These are phyloP conservation scores for Tetranychus truncatus DNA, from an alignment of 2,888 invertebrate genomes.

Conservation along the genomic window DNA sequence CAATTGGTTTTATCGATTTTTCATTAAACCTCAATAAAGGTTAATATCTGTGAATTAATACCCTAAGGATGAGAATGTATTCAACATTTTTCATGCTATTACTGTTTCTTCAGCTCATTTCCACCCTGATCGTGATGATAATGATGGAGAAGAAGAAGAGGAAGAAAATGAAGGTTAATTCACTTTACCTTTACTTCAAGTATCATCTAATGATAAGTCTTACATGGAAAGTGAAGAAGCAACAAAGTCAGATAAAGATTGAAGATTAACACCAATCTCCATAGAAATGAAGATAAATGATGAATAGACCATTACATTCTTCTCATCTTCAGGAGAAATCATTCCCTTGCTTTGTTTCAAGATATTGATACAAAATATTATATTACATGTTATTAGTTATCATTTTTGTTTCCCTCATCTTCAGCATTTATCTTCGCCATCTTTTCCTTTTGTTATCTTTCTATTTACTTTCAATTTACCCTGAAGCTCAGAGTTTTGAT, in stretches of 20 bases:
- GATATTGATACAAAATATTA: no score
- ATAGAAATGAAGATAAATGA: not conserved
- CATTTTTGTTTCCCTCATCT: no score
- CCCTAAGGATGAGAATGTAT: not conserved
- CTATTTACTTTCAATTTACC: no score
- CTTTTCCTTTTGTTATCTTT: no score
- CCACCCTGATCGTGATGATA: not conserved
- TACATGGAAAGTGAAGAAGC: not conserved
- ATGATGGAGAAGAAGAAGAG: not conserved
- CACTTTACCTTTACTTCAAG: not conserved
- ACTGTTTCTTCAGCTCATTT: not conserved
- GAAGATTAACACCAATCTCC: not conserved
- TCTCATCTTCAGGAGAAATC: no score
- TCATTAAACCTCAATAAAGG: slow-evolving; percentile 1
- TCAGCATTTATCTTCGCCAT: no score
- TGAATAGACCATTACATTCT: not conserved
- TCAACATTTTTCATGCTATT: not conserved
- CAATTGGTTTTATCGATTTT: not conserved
- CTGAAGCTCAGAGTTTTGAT: no score
- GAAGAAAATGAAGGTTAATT: not conserved
- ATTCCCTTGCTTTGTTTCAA: no score
- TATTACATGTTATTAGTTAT: no score
- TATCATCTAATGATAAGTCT: not conserved
- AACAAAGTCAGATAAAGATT: not conserved
- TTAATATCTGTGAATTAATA: not conserved